Conservation (phyloP, 2,113 vertebrate genomes). For the Pluvialis apricaria region DNA sequence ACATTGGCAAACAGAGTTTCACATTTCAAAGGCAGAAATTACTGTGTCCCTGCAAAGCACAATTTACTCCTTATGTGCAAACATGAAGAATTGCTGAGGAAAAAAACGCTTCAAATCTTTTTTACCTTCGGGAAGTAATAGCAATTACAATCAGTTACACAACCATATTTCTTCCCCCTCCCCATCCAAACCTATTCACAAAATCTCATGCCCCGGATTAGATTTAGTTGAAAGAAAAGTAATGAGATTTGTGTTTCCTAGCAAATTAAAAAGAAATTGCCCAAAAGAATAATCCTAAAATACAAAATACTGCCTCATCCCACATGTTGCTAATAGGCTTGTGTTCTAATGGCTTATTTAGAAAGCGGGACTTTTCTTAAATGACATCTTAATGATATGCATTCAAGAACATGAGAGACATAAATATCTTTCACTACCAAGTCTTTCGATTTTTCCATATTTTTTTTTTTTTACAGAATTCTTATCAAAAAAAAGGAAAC, state of each 20-base stretch:
- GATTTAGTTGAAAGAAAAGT: not conserved
- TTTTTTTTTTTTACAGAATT: not conserved
- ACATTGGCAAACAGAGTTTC: not conserved
- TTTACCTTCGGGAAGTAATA: not conserved
- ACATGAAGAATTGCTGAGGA: not conserved
- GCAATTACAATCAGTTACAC: not conserved
- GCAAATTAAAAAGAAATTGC: slow-evolving; percentile 22
- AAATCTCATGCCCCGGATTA: not conserved
- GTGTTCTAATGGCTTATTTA: slow-evolving; percentile 4
- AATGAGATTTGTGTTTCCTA: slow-evolving; percentile 17
- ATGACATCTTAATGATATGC: not conserved
- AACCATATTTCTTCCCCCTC: not conserved
- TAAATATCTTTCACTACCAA: not conserved
- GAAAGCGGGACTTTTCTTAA: not conserved
- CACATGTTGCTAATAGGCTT: not conserved
- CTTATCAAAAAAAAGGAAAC: not conserved
- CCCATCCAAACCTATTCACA: not conserved
- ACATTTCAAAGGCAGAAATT: not conserved
- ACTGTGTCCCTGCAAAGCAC: not conserved
- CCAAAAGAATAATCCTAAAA: slow-evolving; percentile 9
- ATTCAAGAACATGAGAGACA: not conserved
- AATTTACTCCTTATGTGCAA: not conserved
- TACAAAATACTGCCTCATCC: not conserved
- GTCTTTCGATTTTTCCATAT: not conserved
- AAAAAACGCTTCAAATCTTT: not conserved